Evolutionary conservation across 2,888 invertebrate species (phyloP).

Genomic region (Celastrina argiolus): DNA sequence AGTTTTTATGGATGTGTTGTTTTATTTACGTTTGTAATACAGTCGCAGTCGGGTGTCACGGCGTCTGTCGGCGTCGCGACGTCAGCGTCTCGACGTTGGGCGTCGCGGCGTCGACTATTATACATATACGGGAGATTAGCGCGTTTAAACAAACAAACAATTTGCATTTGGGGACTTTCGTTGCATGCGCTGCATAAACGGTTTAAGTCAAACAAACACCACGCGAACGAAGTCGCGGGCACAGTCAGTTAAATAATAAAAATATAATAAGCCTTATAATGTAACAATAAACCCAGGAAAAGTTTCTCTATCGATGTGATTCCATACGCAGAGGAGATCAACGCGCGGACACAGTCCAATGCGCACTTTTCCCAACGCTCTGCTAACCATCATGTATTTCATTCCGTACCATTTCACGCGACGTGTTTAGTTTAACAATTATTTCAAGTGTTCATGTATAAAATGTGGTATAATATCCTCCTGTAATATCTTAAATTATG

Average conservation of each 20-base stretch:
- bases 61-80: too few relatives aligned
- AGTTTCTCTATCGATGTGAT: slow-evolving; percentile 1
- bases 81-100: too few relatives aligned
- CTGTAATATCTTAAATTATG: not conserved
- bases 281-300: not conserved
- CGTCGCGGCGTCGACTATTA: too few relatives aligned
- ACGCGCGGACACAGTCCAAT: slow-evolving; percentile 58
- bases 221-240: too few relatives aligned
- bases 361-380: slow-evolving; percentile 65
- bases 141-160: too few relatives aligned
- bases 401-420: slow-evolving; percentile 36
- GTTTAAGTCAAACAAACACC: too few relatives aligned
- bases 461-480: not conserved
- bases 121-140: too few relatives aligned
- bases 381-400: slow-evolving; percentile 51
- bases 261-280: not conserved
- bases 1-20: not conserved
- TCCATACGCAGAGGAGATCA: slow-evolving; percentile 40
- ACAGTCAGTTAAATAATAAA: too few relatives aligned
- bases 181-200: too few relatives aligned
- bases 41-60: too few relatives aligned
- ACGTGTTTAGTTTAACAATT: slow-evolving; percentile 21
- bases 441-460: slow-evolving; percentile 18
- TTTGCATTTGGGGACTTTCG: too few relatives aligned
- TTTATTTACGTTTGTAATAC: not conserved